Evolutionary conservation across 2,113 vertebrate genomes (phyloP), one percentile per base, ranked within the genome.

Genomic region (Phocoena phocoena): DNA sequence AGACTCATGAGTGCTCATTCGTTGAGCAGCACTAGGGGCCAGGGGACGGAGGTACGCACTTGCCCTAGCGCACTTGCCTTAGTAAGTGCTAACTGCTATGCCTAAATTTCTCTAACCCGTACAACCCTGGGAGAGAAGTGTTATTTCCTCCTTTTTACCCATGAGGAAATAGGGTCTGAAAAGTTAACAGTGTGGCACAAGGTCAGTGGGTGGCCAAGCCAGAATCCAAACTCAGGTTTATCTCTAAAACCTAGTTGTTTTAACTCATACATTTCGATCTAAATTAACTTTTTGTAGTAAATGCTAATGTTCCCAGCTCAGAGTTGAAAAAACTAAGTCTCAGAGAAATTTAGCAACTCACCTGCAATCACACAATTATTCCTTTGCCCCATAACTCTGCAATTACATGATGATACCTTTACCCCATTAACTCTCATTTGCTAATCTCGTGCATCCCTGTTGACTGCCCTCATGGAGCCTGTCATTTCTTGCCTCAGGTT

Each of bases 341-440:
- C 47, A 89, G 86, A 93, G 85, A 97, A 95, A 93, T 58, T 91
- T 26, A 93, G 68, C 68, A 70, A 58, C 70, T 60, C 36, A 6
- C 31, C 15, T 79, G 5, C 7, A 33, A 60, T 41, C 41, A 74
- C 38, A 68, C 23, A 70, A 33, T 90, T 92, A 80, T 55, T 93
- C 25, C 44, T 92, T 88, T 68, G 36, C 5, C 38, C 44, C 79
- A 47, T 11, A 76, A 62, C 65, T 91, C 13, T 83, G 8, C 8
- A 25, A 65, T n/a, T 38, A 68, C 41, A 71, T 21, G 70, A 31
- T 84, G 90, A 74, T 38, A 90, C 23, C 41, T 92, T 85, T 62
- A 26, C 20, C 33, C 41, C 79, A 44, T 13, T 63, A 82, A 55
- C 71, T 93, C 88, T 76, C 81, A 3, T 58, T 38, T 77, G 44